Conservation (phyloP, 2,888 invertebrate genomes). For the Drosophila dives region DNA sequence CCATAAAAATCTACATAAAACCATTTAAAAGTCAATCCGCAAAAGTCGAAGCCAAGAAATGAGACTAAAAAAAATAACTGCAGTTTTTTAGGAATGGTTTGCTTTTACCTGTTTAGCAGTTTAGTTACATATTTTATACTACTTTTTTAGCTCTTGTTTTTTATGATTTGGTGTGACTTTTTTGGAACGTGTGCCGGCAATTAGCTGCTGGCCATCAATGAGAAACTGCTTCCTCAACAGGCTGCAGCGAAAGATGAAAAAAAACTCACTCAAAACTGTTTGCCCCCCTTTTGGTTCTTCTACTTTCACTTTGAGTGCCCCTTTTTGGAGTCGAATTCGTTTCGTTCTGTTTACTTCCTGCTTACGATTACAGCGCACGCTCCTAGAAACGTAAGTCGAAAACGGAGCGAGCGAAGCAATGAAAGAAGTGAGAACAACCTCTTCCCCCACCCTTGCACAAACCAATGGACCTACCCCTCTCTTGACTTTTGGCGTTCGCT, state of each 20-base stretch:
- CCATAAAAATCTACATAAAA: constrained; percentile 79
- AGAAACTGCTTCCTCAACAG: constrained; percentile 40
- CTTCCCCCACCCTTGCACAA: background rate
- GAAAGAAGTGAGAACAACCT: background rate
- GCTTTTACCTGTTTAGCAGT: constrained; percentile 23
- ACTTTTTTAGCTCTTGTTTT: constrained; percentile 22
- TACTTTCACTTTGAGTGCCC: constrained; percentile 56
- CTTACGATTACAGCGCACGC: constrained; percentile 72
- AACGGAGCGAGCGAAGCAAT: background rate
- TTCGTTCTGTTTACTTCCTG: constrained; percentile 70
- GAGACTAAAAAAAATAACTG: constrained; percentile 5
- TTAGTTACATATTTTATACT: constrained; percentile 7
- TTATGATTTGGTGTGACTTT: constrained; percentile 44
- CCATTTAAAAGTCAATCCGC: constrained; percentile 82
- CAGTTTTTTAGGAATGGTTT: constrained; percentile 64
- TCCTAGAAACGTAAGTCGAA: constrained; percentile 38
- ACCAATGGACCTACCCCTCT: constrained; percentile 34
- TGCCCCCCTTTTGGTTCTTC: constrained; percentile 35
- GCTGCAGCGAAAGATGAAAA: constrained; percentile 23
- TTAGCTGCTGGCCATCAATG: constrained; percentile 66
- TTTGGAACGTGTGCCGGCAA: constrained; percentile 74
- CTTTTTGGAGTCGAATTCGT: constrained; percentile 32
- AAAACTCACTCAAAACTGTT: constrained; percentile 47
- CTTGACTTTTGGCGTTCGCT: constrained; percentile 70
- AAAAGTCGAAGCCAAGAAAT: constrained; percentile 55